Evolutionary conservation across 2,888 invertebrate genomes (phyloP).

Genomic region (Aleiodes leptofemur): DNA sequence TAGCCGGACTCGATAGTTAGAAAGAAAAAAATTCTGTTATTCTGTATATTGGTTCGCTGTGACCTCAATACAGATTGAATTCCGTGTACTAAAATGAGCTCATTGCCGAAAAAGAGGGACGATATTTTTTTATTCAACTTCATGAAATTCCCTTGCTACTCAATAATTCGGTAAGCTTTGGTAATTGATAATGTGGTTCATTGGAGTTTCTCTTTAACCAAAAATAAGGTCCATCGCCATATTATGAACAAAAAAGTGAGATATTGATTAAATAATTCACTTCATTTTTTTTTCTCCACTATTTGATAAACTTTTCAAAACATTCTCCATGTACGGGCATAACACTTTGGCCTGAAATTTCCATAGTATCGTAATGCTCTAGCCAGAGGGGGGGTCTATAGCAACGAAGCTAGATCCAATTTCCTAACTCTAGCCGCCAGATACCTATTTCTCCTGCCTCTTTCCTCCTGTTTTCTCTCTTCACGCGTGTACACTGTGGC

Average conservation of each 20-base stretch:
- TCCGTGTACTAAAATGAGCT: slow-evolving; percentile 13
- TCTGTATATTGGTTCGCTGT: slow-evolving; percentile 22
- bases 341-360: slow-evolving; percentile 29
- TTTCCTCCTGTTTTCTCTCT: slow-evolving; percentile 32
- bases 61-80: slow-evolving; percentile 29
- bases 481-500: slow-evolving; percentile 34
- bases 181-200: too few species aligned
- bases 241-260: too few species aligned
- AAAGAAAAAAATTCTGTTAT: slow-evolving; percentile 18
- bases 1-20: slow-evolving; percentile 13
- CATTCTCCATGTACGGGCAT: neutral
- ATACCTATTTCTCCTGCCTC: neutral
- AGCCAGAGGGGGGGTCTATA: slow-evolving; percentile 28
- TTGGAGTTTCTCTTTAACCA: too few species aligned
- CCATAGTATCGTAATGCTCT: slow-evolving; percentile 18
- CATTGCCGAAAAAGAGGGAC: too few species aligned
- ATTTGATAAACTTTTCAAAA: slow-evolving; percentile 10
- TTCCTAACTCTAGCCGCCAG: slow-evolving; percentile 17
- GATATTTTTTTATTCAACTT: too few species aligned
- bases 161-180: too few species aligned
- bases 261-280: neutral
- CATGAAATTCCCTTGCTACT: too few species aligned
- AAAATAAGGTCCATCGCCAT: too few species aligned
- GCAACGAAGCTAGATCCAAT: slow-evolving; percentile 32
- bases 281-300: neutral